Conservation (phyloP, 2,888 invertebrate genomes). For the Synanthedon tipuliformis region DNA sequence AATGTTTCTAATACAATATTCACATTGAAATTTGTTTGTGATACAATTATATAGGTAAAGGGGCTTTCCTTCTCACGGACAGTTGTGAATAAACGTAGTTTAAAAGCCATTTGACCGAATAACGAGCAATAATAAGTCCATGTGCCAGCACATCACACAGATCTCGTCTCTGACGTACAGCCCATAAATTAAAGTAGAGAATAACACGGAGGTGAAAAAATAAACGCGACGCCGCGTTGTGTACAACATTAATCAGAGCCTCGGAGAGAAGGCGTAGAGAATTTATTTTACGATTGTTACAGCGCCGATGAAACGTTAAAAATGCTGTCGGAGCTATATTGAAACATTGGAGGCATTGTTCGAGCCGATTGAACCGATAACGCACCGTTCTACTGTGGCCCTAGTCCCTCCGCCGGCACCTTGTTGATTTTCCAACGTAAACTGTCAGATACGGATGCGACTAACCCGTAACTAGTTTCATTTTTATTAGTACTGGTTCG, state of each 20-base stretch:
- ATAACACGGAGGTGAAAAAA: slow-evolving; percentile 55
- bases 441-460: slow-evolving; percentile 56
- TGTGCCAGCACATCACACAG: slow-evolving; percentile 8
- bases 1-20: no score
- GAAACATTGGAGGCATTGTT: slow-evolving; percentile 68
- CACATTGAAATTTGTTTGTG: no score
- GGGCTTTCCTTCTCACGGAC: not conserved
- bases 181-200: slow-evolving; percentile 60
- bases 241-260: slow-evolving; percentile 68
- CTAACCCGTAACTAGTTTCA: slow-evolving; percentile 59
- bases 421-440: slow-evolving; percentile 66
- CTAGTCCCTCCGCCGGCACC: slow-evolving; percentile 37
- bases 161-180: slow-evolving; percentile 26
- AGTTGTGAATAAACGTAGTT: not conserved
- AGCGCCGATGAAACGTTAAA: slow-evolving; percentile 67
- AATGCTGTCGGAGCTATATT: slow-evolving; percentile 66
- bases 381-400: slow-evolving; percentile 40
- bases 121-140: slow-evolving; percentile 16
- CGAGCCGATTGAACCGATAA: slow-evolving; percentile 59
- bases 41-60: no score
- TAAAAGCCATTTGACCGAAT: slow-evolving; percentile 2
- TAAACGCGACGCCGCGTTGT: slow-evolving; percentile 53
- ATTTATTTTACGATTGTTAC: slow-evolving; percentile 70
- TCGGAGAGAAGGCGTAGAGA: slow-evolving; percentile 62
- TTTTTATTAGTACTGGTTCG: slow-evolving; percentile 68